A percentile compares a stretch with the other conserved stretches of the same genome.
These are phyloP conservation scores for Elephantulus edwardii DNA, from an alignment of 2,113 vertebrate species.

Conservation along the genomic window DNA sequence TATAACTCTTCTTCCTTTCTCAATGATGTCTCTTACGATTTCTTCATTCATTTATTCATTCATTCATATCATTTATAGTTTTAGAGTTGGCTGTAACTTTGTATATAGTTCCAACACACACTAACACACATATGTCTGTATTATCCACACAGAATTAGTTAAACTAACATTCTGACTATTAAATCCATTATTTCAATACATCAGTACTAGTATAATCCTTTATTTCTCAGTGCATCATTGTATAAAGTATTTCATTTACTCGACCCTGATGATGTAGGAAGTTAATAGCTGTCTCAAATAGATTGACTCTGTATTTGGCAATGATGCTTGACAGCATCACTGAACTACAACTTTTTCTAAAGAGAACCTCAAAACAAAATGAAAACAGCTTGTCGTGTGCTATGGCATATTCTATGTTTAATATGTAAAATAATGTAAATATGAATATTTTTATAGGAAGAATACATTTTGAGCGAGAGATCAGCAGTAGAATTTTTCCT, in stretches of 20 bases:
- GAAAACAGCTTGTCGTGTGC: not conserved
- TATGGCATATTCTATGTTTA: not conserved
- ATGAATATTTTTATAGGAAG: not conserved
- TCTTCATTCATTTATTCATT: not conserved
- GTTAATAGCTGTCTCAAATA: not conserved
- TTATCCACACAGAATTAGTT: not conserved
- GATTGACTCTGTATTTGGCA: not conserved
- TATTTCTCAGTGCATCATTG: not conserved
- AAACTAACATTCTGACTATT: not conserved
- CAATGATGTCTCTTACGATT: not conserved
- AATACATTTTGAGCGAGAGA: not conserved
- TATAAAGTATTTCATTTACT: not conserved
- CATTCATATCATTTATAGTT: constrained; percentile 12
- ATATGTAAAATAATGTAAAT: not conserved
- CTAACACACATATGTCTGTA: not conserved
- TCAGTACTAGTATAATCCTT: not conserved
- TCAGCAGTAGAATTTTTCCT: not conserved
- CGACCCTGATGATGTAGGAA: not conserved
- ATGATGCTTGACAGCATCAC: not conserved
- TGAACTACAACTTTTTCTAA: not conserved
- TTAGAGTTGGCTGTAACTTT: too few relatives aligned
- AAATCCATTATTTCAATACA: not conserved
- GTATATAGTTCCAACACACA: too few relatives aligned
- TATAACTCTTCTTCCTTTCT: not conserved
- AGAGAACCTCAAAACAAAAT: constrained; percentile 15